Evolutionary conservation across 2,888 invertebrate genomes (phyloP).

Genomic region (Plagodis dolabraria): DNA sequence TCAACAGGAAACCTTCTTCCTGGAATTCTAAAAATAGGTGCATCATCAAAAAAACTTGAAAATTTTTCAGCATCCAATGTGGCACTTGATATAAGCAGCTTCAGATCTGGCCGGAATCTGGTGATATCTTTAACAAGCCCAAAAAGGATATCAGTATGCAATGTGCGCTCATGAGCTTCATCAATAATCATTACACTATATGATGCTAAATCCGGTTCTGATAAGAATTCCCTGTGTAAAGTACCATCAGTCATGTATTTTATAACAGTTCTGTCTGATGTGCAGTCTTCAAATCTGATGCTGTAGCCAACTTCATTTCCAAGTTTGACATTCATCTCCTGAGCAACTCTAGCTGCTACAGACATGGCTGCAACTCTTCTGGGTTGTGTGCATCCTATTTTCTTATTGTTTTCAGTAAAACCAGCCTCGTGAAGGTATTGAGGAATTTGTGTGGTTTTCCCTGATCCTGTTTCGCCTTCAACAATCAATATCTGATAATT

Average conservation of each 20-base stretch:
- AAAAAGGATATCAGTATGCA: conserved; percentile 99
- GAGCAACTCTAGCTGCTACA: conserved; percentile 98
- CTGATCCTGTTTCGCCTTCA: conserved; percentile 99
- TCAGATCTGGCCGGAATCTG: conserved; percentile 96
- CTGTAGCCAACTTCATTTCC: conserved; percentile 96
- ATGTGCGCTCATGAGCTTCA: conserved; percentile 99
- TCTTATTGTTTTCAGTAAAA: conserved; percentile 92
- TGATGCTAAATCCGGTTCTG: conserved; percentile 97
- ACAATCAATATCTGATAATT: conserved; percentile 96
- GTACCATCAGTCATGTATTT: conserved; percentile 99
- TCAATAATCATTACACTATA: conserved; percentile 99
- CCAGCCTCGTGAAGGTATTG: conserved; percentile 98
- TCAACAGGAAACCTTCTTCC: conserved; percentile 99
- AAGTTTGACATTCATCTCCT: conserved; percentile 98
- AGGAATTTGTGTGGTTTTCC: conserved; percentile 99
- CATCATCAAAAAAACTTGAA: conserved; percentile 98
- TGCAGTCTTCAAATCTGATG: conserved; percentile 99
- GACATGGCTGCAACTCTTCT: conserved; percentile 99
- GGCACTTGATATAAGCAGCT: conserved; percentile 98
- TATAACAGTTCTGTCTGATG: conserved; percentile 97
- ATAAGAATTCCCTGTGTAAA: conserved; percentile 97
- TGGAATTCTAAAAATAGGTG: conserved; percentile 98
- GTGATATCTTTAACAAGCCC: conserved; percentile 98
- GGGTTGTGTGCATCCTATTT: conserved; percentile 99
- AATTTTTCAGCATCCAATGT: conserved; percentile 99